A percentile compares a stretch with the other conserved stretches of the same genome.
phyloP scores from a whole-genome alignment of 2,797 vertebrate species.

The Onychomys torridus region DNA sequence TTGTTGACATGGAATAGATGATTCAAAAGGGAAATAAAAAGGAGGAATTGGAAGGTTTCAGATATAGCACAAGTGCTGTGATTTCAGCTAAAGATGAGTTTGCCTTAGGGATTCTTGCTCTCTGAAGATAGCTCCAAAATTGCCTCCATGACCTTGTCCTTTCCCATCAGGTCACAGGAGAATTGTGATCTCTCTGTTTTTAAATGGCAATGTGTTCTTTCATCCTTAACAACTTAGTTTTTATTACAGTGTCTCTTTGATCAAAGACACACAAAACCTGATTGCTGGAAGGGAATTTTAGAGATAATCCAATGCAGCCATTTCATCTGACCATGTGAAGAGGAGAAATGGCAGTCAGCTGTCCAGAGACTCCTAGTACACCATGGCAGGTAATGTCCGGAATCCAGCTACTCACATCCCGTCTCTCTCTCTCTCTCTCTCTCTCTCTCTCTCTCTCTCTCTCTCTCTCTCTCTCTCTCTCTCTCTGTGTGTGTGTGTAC shows the following conservation, averaged over 20 bases:
- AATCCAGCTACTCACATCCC: not conserved
- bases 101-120: not conserved
- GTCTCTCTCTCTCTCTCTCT: too few relatives aligned
- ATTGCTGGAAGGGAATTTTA: not conserved
- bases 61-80: not conserved
- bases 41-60: constrained; percentile 13
- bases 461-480: too few relatives aligned
- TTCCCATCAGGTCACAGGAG: constrained; percentile 5
- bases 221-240: constrained; percentile 25
- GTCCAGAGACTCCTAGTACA: too few relatives aligned
- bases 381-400: not conserved
- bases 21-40: constrained; percentile 29
- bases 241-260: not conserved
- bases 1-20: not conserved
- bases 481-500: not conserved
- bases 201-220: constrained; percentile 23
- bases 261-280: not conserved
- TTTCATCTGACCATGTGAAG: not conserved
- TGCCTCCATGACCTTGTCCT: constrained; percentile 1
- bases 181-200: constrained; percentile 21
- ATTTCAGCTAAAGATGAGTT: constrained; percentile 47
- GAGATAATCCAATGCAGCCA: not conserved
- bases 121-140: constrained; percentile 28
- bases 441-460: too few relatives aligned
- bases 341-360: not conserved